A percentile compares a stretch with the other conserved stretches of the same genome.
Evolutionary conservation across 2,888 invertebrate genomes (phyloP).

Genomic region (Drosophila nr. fundita): DNA sequence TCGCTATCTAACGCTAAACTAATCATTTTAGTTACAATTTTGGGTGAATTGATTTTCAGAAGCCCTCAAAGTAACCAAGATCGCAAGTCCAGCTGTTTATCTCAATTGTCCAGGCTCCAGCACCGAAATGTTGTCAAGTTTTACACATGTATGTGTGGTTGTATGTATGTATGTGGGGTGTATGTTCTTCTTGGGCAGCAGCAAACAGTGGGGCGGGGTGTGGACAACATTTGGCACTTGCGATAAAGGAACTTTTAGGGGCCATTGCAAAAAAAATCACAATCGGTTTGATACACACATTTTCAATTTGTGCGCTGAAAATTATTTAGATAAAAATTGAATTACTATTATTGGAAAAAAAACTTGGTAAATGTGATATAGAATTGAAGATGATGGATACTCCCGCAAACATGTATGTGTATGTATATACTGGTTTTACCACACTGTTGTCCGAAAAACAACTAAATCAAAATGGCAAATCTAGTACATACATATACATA

Average conservation of each 20-base stretch:
- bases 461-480: conserved; percentile 2
- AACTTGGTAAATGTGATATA: conserved; percentile 30
- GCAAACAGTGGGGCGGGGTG: conserved; percentile 7
- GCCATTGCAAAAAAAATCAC: conserved; percentile 82
- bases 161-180: not conserved
- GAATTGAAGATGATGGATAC: conserved; percentile 31
- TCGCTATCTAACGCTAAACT: conserved; percentile 84
- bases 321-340: conserved; percentile 75
- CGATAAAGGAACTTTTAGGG: conserved; percentile 70
- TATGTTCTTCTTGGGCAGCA: not conserved
- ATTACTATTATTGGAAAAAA: conserved; percentile 65
- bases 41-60: conserved; percentile 76
- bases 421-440: not conserved
- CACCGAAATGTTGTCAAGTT: conserved; percentile 6
- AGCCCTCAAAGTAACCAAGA: conserved; percentile 64
- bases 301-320: conserved; percentile 78
- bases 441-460: not conserved
- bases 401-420: conserved; percentile 1
- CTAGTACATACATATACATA: not conserved
- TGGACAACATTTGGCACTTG: conserved; percentile 64
- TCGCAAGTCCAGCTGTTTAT: conserved; percentile 56
- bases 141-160: not conserved
- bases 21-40: conserved; percentile 82
- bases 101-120: conserved; percentile 23
- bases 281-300: conserved; percentile 74